Conservation (phyloP, 2,797 vertebrate species). For the Anabas testudineus region DNA sequence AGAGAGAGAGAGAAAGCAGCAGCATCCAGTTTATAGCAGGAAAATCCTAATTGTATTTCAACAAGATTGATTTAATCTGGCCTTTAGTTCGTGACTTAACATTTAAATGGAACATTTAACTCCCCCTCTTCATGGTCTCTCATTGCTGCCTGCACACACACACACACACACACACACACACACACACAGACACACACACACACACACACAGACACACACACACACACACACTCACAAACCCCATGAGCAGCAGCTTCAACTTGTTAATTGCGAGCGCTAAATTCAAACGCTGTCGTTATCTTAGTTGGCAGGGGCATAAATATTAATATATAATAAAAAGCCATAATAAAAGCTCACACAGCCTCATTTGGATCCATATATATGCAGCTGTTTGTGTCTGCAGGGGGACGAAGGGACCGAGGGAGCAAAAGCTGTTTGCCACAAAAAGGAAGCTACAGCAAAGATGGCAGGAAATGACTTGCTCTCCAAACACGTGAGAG, state of each 20-base stretch:
- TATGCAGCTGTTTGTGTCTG: constrained; percentile 74
- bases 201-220: too few species aligned
- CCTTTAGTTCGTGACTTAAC: constrained; percentile 72
- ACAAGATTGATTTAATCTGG: constrained; percentile 69
- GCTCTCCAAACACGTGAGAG: constrained; percentile 32
- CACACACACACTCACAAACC: constrained; percentile 19
- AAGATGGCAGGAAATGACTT: constrained; percentile 65
- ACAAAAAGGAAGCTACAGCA: constrained; percentile 12
- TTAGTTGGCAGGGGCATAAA: constrained; percentile 71
- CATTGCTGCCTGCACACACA: constrained; percentile 16
- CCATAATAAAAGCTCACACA: constrained; percentile 58
- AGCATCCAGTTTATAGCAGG: constrained; percentile 58
- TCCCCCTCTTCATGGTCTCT: constrained; percentile 37
- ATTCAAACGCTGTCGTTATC: constrained; percentile 73
- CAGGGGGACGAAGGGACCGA: constrained; percentile 23
- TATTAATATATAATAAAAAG: constrained; percentile 81
- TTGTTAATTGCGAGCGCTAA: constrained; percentile 76
- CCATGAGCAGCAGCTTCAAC: constrained; percentile 69
- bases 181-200: constrained; percentile 6
- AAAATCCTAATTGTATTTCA: constrained; percentile 70
- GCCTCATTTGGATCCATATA: constrained; percentile 76
- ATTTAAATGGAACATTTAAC: constrained; percentile 74
- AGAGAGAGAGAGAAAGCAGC: constrained; percentile 1
- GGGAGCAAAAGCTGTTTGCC: constrained; percentile 13
- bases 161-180: constrained; percentile 17